These are phyloP conservation scores for Oedothorax gibbosus DNA, from an alignment of 1,140 invertebrate genomes.

Conservation along the genomic window DNA sequence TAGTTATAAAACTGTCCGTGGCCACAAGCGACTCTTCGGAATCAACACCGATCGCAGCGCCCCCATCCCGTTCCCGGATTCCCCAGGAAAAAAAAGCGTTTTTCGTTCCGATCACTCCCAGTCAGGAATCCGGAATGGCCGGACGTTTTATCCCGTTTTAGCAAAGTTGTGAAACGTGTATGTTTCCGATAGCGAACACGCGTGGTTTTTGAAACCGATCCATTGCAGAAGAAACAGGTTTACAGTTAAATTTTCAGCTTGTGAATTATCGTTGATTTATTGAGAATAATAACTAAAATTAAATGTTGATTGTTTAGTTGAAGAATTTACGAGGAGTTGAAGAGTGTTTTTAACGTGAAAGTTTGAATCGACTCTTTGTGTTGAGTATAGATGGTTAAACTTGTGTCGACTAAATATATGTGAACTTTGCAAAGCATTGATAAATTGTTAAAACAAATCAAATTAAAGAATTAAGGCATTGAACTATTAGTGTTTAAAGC, in stretches of 20 bases:
- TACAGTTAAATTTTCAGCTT: neutral
- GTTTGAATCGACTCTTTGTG: too few relatives aligned
- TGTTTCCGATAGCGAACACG: constrained; percentile 1
- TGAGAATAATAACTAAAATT: too few relatives aligned
- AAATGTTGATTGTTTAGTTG: too few relatives aligned
- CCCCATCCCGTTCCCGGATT: constrained; percentile 32
- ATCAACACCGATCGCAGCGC: constrained; percentile 48
- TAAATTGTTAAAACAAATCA: too few relatives aligned
- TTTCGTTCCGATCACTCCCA: constrained; percentile 8
- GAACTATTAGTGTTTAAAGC: too few relatives aligned
- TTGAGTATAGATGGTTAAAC: too few relatives aligned
- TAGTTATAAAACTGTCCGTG: constrained; percentile 53
- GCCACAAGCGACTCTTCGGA: constrained; percentile 40
- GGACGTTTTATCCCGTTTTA: constrained; percentile 10
- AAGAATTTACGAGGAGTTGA: too few relatives aligned
- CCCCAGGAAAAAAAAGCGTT: constrained; percentile 6
- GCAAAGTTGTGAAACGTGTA: neutral
- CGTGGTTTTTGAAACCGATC: constrained; percentile 3
- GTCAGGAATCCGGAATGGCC: neutral
- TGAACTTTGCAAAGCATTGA: too few relatives aligned
- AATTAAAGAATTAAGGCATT: too few relatives aligned
- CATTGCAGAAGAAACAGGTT: neutral
- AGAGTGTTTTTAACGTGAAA: too few relatives aligned
- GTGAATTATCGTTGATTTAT: neutral
- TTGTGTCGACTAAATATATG: too few relatives aligned